Conservation (phyloP, 2,888 invertebrate species). For the Epinotia brunnichana region DNA sequence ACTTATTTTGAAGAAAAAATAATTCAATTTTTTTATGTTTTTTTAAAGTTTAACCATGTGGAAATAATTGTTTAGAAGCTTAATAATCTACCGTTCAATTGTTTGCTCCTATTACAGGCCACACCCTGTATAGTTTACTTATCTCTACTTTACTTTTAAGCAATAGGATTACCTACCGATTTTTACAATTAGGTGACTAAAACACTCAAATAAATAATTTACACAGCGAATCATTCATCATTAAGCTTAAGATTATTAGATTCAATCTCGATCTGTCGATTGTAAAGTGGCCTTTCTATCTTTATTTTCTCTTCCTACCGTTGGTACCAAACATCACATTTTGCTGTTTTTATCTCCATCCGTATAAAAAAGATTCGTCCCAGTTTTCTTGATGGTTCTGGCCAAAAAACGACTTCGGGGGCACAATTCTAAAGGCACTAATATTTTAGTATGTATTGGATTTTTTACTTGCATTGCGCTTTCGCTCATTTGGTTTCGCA, state of each 20-base stretch:
- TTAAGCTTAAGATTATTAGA: background rate
- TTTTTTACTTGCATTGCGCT: background rate
- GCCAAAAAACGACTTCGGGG: background rate
- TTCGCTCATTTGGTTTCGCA: background rate
- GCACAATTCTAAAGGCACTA: background rate
- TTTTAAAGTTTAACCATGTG: too few species aligned
- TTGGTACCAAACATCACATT: background rate
- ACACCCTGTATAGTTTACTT: too few species aligned
- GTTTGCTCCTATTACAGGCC: too few species aligned
- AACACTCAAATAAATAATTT: too few species aligned
- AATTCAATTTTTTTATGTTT: too few species aligned
- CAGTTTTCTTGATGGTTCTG: background rate
- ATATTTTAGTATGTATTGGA: conserved; percentile 2
- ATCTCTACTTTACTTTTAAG: too few species aligned
- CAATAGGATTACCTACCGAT: too few species aligned
- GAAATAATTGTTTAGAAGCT: too few species aligned
- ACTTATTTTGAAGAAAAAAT: too few species aligned
- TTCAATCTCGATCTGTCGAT: background rate
- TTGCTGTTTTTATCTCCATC: background rate
- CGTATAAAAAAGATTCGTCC: background rate
- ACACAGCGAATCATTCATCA: background rate
- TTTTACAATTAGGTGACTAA: too few species aligned
- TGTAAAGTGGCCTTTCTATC: background rate
- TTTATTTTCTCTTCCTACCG: background rate
- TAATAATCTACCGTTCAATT: too few species aligned